Conservation (phyloP, 2,888 invertebrate genomes). For the Sphaerophoria rueppellii region DNA sequence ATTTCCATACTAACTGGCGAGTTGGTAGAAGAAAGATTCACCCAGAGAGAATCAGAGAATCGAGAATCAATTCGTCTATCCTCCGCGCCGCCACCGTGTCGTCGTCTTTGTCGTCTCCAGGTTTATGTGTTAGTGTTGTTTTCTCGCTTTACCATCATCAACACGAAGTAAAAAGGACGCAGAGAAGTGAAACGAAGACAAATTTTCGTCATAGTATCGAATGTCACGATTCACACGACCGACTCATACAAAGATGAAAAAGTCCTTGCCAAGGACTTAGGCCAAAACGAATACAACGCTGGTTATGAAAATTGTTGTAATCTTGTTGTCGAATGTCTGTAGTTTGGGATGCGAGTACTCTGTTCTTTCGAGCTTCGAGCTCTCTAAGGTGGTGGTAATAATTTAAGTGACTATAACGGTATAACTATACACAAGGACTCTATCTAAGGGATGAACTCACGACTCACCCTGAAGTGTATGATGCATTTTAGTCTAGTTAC, state of each 20-base stretch:
- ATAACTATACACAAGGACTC: background rate
- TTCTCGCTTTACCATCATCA: background rate
- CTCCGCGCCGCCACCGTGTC: too few relatives aligned
- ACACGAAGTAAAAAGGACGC: conserved; percentile 6
- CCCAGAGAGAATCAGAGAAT: conserved; percentile 68
- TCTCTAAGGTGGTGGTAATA: conserved; percentile 66
- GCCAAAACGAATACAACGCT: conserved; percentile 73
- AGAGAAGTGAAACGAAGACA: background rate
- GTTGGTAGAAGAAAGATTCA: conserved; percentile 65
- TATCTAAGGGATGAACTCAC: conserved; percentile 52
- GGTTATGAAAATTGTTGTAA: conserved; percentile 74
- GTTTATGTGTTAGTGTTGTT: too few relatives aligned
- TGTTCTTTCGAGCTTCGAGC: conserved; percentile 30
- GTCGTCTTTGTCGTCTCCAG: background rate
- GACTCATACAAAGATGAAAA: conserved; percentile 27
- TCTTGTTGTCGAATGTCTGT: conserved; percentile 55
- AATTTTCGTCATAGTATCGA: conserved; percentile 44
- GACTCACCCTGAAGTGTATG: background rate
- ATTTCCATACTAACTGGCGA: conserved; percentile 72
- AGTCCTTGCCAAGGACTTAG: conserved; percentile 69
- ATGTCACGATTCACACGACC: conserved; percentile 59
- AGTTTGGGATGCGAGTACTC: conserved; percentile 52
- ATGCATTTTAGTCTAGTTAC: conserved; percentile 30
- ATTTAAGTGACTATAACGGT: conserved; percentile 58
- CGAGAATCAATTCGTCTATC: conserved; percentile 63